Percentiles rank a stretch among this genome's conserved stretches.
phyloP scores from a whole-genome alignment of 2,888 invertebrate genomes.

The Lampropteryx suffumata region DNA sequence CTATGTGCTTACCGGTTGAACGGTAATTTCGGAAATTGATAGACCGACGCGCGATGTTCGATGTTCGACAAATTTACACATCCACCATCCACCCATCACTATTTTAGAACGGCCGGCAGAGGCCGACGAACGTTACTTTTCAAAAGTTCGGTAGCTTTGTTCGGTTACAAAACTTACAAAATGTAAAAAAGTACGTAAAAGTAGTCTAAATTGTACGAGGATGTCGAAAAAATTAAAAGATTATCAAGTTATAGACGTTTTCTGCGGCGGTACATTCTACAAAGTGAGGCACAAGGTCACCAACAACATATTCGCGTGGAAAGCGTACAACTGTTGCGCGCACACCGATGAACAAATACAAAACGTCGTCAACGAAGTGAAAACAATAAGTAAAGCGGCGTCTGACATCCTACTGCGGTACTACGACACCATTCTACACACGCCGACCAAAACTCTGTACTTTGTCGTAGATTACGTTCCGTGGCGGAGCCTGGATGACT shows the following conservation, averaged over 20 bases:
- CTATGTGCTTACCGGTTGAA: too few species aligned
- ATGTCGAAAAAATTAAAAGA: conserved; percentile 74
- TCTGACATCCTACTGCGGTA: conserved; percentile 65
- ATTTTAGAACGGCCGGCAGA: conserved; percentile 55
- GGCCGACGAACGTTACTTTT: conserved; percentile 40
- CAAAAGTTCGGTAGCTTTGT: conserved; percentile 70
- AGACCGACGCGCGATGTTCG: too few species aligned
- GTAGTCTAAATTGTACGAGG: conserved; percentile 33
- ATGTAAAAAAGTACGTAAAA: conserved; percentile 55
- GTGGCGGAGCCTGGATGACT: conserved; percentile 66
- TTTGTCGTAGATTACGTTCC: conserved; percentile 72
- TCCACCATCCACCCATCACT: conserved; percentile 54
- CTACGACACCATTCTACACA: conserved; percentile 73
- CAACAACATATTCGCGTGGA: conserved; percentile 77
- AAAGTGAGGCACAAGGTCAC: conserved; percentile 81
- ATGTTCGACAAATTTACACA: too few species aligned
- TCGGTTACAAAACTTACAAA: conserved; percentile 69
- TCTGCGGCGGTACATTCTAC: conserved; percentile 76
- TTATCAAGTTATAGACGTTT: conserved; percentile 78
- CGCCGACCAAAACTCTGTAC: conserved; percentile 74
- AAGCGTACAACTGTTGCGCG: conserved; percentile 72
- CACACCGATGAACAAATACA: conserved; percentile 71
- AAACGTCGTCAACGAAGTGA: conserved; percentile 70
- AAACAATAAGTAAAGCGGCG: conserved; percentile 63
- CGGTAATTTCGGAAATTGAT: too few species aligned